Evolutionary conservation across 2,888 invertebrate species (phyloP).

Genomic region (Anticlea derivata): DNA sequence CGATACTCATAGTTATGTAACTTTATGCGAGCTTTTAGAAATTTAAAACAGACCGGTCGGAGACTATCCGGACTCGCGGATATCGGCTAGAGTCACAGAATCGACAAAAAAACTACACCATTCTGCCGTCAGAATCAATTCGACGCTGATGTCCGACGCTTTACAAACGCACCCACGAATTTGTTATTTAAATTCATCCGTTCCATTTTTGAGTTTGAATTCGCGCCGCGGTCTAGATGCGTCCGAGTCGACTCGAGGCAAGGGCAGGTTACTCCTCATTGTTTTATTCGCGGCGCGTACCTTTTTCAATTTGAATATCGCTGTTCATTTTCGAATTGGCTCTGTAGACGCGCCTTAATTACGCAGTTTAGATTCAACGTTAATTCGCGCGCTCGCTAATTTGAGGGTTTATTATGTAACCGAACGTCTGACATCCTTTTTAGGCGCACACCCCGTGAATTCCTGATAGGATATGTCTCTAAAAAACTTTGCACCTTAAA

Average conservation of each 20-base stretch:
- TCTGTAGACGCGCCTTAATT: slow-evolving; percentile 78
- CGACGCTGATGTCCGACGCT: slow-evolving; percentile 63
- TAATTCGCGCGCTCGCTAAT: slow-evolving; percentile 78
- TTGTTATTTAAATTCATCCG: slow-evolving; percentile 78
- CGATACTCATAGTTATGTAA: slow-evolving; percentile 23
- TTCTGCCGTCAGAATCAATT: slow-evolving; percentile 65
- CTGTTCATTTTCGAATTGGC: slow-evolving; percentile 79
- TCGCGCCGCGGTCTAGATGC: slow-evolving; percentile 62
- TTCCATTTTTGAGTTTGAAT: slow-evolving; percentile 72
- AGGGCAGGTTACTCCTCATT: slow-evolving; percentile 60
- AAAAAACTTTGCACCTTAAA: slow-evolving; percentile 37
- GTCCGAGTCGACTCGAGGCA: slow-evolving; percentile 53
- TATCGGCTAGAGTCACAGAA: slow-evolving; percentile 9
- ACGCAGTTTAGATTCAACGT: slow-evolving; percentile 79
- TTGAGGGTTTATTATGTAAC: slow-evolving; percentile 75
- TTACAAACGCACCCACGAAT: slow-evolving; percentile 70
- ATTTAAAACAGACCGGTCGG: slow-evolving; percentile 25
- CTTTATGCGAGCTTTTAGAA: slow-evolving; percentile 31
- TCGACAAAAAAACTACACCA: slow-evolving; percentile 42
- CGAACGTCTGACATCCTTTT: slow-evolving; percentile 71
- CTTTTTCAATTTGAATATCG: slow-evolving; percentile 82
- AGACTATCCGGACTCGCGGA: slow-evolving; percentile 4
- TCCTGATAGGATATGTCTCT: slow-evolving; percentile 51
- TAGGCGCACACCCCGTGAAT: slow-evolving; percentile 63
- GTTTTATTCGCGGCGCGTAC: slow-evolving; percentile 78